phyloP scores from a whole-genome alignment of 2,113 vertebrate genomes.

The Saccopteryx bilineata region DNA sequence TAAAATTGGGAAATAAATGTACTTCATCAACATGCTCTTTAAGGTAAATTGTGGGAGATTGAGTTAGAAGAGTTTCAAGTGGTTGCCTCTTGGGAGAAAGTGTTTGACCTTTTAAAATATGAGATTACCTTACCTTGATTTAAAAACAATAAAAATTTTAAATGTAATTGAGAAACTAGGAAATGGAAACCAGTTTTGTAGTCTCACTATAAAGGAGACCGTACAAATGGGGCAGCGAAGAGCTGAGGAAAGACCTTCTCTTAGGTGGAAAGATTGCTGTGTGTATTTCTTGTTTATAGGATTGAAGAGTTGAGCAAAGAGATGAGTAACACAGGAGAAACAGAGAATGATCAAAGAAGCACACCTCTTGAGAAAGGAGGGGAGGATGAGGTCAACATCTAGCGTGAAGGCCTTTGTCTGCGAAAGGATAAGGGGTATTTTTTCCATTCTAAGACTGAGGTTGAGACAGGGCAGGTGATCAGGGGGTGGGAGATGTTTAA shows the following conservation, averaged over 20 bases:
- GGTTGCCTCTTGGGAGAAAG: neutral
- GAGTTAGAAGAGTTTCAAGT: neutral
- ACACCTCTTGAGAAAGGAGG: neutral
- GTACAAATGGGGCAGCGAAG: neutral
- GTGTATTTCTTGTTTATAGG: neutral
- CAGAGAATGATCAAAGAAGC: neutral
- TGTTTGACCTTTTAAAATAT: constrained; percentile 14
- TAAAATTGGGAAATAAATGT: neutral
- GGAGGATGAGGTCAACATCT: too few species aligned
- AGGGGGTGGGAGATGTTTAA: neutral
- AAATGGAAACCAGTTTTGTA: neutral
- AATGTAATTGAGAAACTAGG: neutral
- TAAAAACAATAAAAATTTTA: neutral
- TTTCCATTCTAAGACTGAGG: neutral
- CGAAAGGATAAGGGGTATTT: neutral
- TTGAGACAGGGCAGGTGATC: neutral
- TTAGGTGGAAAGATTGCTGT: neutral
- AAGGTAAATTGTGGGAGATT: neutral
- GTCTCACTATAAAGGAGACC: neutral
- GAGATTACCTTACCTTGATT: neutral
- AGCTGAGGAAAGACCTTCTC: neutral
- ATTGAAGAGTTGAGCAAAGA: neutral
- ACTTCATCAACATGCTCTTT: neutral
- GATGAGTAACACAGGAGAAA: neutral
- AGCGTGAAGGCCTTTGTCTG: neutral